Conservation (phyloP, 2,113 vertebrate species). For the Jacana jacana region DNA sequence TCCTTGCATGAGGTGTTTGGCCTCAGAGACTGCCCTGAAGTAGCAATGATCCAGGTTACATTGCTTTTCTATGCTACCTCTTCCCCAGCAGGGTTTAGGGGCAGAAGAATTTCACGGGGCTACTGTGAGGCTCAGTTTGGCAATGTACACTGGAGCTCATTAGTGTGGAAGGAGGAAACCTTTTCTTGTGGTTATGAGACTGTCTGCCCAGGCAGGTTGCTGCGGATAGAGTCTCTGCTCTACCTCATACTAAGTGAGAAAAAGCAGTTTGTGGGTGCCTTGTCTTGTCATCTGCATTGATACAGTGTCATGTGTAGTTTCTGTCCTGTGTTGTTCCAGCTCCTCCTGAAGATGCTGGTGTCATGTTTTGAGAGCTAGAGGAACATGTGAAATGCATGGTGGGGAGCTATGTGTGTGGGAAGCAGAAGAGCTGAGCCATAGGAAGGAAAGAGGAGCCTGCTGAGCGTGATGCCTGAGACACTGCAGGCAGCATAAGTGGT, state of each 20-base stretch:
- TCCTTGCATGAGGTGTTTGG: neutral
- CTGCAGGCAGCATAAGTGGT: neutral
- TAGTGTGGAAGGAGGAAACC: neutral
- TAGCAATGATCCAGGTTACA: neutral
- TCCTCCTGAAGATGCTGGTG: neutral
- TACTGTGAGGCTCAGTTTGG: neutral
- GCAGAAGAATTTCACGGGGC: neutral
- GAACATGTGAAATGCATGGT: neutral
- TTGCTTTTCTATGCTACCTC: neutral
- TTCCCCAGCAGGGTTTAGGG: neutral
- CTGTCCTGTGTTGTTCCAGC: neutral
- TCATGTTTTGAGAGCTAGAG: neutral
- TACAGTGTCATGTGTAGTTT: neutral
- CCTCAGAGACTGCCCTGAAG: neutral
- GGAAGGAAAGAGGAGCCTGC: neutral
- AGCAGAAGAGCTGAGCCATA: neutral
- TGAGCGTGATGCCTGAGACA: neutral
- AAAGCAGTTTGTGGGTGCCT: neutral
- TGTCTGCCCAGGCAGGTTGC: neutral
- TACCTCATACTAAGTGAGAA: neutral
- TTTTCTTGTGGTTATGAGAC: neutral
- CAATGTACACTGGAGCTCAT: neutral
- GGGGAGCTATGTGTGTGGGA: neutral
- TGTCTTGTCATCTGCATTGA: neutral
- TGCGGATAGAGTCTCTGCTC: neutral